Percentiles rank a stretch among this genome's conserved stretches.
Conservation (phyloP, 2,797 vertebrate species). For the Tolypeutes matacus region DNA sequence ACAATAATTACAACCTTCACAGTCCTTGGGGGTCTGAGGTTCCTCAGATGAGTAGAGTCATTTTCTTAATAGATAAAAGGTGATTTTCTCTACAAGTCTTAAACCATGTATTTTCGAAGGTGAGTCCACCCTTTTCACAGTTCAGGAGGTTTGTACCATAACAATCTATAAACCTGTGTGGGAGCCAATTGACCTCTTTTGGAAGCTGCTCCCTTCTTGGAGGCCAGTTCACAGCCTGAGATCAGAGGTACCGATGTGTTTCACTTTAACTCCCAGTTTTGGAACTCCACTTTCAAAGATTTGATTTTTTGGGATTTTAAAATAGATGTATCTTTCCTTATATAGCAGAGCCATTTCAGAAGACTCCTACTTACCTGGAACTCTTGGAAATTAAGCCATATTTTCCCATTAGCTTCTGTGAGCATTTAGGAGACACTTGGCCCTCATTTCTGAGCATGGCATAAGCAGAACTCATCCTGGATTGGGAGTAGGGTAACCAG, state of each 20-base stretch:
- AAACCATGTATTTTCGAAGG: slow-evolving; percentile 33
- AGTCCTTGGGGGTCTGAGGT: neutral
- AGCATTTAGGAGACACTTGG: neutral
- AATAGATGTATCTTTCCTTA: slow-evolving; percentile 28
- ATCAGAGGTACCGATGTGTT: neutral
- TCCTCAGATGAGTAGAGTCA: neutral
- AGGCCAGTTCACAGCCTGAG: neutral
- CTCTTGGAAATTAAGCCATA: neutral
- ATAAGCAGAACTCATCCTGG: neutral
- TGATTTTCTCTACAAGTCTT: slow-evolving; percentile 42
- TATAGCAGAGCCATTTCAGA: neutral
- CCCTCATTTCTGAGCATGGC: neutral
- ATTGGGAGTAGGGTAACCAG: neutral
- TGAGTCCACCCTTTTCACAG: neutral
- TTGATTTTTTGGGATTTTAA: slow-evolving; percentile 38
- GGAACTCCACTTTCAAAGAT: slow-evolving; percentile 10
- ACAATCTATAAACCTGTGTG: neutral
- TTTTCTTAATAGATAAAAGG: neutral
- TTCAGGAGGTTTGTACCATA: neutral
- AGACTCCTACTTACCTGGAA: neutral
- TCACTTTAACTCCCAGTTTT: slow-evolving; percentile 25
- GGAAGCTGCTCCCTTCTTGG: neutral
- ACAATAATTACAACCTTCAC: neutral
- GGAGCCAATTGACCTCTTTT: neutral
- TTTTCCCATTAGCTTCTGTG: neutral